Percentiles rank a stretch among this genome's conserved stretches.
phyloP scores from a whole-genome alignment of 1,140 invertebrate species.

The Drosophila nigromelanica region DNA sequence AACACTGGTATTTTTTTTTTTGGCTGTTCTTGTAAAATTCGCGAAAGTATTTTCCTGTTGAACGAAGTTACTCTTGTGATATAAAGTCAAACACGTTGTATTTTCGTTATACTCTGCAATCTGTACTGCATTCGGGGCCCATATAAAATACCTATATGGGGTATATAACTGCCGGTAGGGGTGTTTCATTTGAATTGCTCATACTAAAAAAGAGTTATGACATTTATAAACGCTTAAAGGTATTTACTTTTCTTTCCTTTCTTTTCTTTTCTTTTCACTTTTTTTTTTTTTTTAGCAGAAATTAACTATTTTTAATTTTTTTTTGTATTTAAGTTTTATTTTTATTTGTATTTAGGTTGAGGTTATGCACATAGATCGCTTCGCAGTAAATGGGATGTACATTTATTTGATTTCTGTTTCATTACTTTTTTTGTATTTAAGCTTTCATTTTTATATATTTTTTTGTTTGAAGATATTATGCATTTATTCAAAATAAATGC shows the following conservation, averaged over 20 bases:
- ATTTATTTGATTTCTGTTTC: conserved; percentile 29
- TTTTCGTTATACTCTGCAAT: conserved; percentile 14
- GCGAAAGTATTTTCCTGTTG: conserved; percentile 48
- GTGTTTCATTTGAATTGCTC: conserved; percentile 73
- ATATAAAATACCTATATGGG: conserved; percentile 37
- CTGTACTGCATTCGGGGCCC: conserved; percentile 26
- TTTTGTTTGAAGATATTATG: conserved; percentile 7
- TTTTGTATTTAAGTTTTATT: conserved; percentile 9
- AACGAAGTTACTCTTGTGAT: conserved; percentile 38
- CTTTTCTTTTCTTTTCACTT: conserved; percentile 19
- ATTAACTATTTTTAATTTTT: conserved; percentile 3
- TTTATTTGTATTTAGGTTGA: conserved; percentile 4
- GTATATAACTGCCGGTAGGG: conserved; percentile 73
- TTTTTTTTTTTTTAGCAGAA: conserved; percentile 16
- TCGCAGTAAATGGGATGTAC: conserved; percentile 30
- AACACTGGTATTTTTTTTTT: conserved; percentile 47
- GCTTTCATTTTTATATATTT: conserved; percentile 1
- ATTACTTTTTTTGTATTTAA: conserved; percentile 20
- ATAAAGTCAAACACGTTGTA: conserved; percentile 48
- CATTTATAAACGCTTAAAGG: conserved; percentile 42
- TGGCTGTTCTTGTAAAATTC: conserved; percentile 64
- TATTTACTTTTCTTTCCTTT: conserved; percentile 35
- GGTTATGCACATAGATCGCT: conserved; percentile 28
- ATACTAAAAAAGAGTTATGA: conserved; percentile 39
- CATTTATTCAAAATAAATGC: conserved; percentile 65